Evolutionary conservation across 2,797 vertebrate species (phyloP).

Genomic region (Lophura swinhoii): DNA sequence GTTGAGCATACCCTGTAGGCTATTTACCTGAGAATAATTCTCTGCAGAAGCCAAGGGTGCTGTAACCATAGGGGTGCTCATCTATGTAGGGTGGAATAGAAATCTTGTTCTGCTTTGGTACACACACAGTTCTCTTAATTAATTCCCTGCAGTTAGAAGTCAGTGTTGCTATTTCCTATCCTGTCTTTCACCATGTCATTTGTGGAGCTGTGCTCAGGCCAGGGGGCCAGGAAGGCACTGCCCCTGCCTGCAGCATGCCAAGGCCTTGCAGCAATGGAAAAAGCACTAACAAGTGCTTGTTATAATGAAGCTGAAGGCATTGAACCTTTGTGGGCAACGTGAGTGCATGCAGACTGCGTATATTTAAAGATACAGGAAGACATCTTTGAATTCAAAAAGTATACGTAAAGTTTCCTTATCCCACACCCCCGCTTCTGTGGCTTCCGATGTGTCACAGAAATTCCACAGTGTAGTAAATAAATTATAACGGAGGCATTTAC

Average conservation of each 20-base stretch:
- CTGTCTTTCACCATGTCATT: not conserved
- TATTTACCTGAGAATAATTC: not conserved
- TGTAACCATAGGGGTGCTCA: not conserved
- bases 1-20: not conserved
- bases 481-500: not conserved
- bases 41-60: not conserved
- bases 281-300: not conserved
- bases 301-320: not conserved
- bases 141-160: not conserved
- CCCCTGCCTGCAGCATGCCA: not conserved
- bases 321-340: not conserved
- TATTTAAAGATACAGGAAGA: not conserved
- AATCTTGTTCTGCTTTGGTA: not conserved
- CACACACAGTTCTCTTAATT: not conserved
- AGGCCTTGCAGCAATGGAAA: not conserved
- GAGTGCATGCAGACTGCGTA: not conserved
- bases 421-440: rapidly evolving
- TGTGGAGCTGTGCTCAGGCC: not conserved
- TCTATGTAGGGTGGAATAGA: not conserved
- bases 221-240: rapidly evolving
- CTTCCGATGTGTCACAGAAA: not conserved
- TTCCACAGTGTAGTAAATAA: not conserved
- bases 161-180: not conserved
- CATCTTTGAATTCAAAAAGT: not conserved
- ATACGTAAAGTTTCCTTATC: not conserved